Conservation (phyloP, 1,140 invertebrate genomes). For the Papilio xuthus region DNA sequence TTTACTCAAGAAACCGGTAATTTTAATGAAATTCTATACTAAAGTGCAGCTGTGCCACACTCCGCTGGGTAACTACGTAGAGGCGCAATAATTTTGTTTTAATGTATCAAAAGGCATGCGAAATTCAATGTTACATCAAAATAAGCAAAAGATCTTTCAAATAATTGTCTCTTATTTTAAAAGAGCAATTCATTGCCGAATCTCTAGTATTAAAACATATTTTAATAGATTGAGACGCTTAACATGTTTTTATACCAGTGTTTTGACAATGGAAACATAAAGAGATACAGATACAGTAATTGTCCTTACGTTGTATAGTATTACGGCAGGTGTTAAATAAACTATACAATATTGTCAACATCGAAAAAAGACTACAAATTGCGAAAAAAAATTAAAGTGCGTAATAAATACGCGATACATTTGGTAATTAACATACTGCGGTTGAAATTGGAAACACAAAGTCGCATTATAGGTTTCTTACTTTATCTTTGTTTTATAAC, state of each 20-base stretch:
- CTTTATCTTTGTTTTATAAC: conserved; percentile 69
- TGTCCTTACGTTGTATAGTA: neutral
- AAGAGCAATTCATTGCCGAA: no score
- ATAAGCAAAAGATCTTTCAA: neutral
- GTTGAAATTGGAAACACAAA: conserved; percentile 42
- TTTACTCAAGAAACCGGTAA: conserved; percentile 66
- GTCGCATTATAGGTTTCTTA: conserved; percentile 60
- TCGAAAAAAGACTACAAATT: conserved; percentile 71
- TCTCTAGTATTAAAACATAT: no score
- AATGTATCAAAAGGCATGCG: conserved; percentile 58
- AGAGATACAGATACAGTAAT: neutral
- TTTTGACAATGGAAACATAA: no score
- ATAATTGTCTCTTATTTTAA: neutral
- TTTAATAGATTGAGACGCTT: no score
- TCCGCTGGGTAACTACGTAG: conserved; percentile 53
- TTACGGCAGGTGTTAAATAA: conserved; percentile 38
- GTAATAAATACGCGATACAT: conserved; percentile 54
- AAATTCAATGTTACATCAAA: conserved; percentile 41
- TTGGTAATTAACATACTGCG: conserved; percentile 51
- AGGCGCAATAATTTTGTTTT: conserved; percentile 59
- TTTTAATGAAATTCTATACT: conserved; percentile 73
- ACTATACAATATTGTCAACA: conserved; percentile 53
- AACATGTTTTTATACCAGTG: no score
- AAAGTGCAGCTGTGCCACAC: conserved; percentile 68
- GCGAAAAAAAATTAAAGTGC: conserved; percentile 58